These are phyloP conservation scores for Drosophila eohydei DNA, from an alignment of 2,888 invertebrate species.

Conservation along the genomic window DNA sequence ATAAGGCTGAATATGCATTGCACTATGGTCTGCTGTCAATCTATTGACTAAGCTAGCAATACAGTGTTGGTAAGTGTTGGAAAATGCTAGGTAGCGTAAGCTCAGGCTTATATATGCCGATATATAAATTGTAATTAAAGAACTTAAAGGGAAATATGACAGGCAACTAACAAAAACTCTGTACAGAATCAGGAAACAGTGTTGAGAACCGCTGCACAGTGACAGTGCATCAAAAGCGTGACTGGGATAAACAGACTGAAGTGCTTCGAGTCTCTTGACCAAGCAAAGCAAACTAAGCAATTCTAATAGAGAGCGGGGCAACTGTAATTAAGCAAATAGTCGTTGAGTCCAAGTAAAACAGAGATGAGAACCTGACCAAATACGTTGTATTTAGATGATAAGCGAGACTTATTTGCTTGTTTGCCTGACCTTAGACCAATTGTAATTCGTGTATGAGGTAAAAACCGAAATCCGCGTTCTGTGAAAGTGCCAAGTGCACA, in stretches of 20 bases:
- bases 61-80: background rate
- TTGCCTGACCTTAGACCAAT: conserved; percentile 26
- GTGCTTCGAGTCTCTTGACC: background rate
- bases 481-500: conserved; percentile 22
- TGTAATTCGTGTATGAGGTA: background rate
- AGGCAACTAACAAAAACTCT: background rate
- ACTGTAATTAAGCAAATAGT: background rate
- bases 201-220: background rate
- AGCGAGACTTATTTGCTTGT: conserved; percentile 1
- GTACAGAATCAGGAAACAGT: background rate
- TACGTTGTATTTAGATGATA: conserved; percentile 1
- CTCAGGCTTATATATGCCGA: background rate
- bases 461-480: conserved; percentile 8
- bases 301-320: background rate
- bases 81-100: background rate
- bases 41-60: background rate
- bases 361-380: background rate
- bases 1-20: background rate
- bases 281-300: background rate
- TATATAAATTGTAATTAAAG: background rate
- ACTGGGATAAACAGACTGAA: background rate
- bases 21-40: background rate
- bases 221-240: background rate
- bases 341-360: background rate
- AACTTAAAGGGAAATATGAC: too few relatives aligned